Percentiles rank a stretch among this genome's conserved stretches.
phyloP scores from a whole-genome alignment of 2,113 vertebrate species.

The Polypterus senegalus region DNA sequence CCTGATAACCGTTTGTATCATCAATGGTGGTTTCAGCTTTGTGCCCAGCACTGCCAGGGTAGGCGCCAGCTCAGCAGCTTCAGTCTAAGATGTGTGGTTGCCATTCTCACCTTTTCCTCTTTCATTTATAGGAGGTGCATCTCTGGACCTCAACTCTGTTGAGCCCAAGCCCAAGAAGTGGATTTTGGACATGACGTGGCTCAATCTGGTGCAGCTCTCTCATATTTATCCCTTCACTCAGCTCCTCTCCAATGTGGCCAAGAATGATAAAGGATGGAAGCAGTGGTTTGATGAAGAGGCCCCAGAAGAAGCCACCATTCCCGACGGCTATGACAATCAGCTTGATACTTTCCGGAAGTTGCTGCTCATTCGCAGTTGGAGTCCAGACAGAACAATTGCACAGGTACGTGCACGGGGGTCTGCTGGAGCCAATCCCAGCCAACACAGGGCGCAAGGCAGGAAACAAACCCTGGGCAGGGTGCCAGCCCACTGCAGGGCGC shows the following conservation, averaged over 20 bases:
- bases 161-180: conserved; percentile 61
- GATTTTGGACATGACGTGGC: conserved; percentile 71
- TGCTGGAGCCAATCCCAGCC: too few species aligned
- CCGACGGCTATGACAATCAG: conserved; percentile 52
- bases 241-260: conserved; percentile 51
- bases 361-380: conserved; percentile 67
- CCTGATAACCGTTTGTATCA: too few species aligned
- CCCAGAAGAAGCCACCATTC: conserved; percentile 51
- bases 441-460: too few species aligned
- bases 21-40: too few species aligned
- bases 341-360: conserved; percentile 61
- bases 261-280: conserved; percentile 59
- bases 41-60: too few species aligned
- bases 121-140: conserved; percentile 52
- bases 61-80: too few species aligned
- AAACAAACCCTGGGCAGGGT: not conserved
- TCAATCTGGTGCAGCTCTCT: conserved; percentile 69
- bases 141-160: conserved; percentile 62
- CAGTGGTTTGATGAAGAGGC: conserved; percentile 59
- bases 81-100: too few species aligned
- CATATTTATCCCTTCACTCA: conserved; percentile 44
- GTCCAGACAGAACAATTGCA: conserved; percentile 59
- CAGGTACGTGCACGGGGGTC: conserved; percentile 38
- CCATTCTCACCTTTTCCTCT: not conserved
- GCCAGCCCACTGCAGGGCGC: too few species aligned